Base-by-base conservation (phyloP, 92 coral and sea anemone genomes). In the Bergia puertoricense region DNA sequence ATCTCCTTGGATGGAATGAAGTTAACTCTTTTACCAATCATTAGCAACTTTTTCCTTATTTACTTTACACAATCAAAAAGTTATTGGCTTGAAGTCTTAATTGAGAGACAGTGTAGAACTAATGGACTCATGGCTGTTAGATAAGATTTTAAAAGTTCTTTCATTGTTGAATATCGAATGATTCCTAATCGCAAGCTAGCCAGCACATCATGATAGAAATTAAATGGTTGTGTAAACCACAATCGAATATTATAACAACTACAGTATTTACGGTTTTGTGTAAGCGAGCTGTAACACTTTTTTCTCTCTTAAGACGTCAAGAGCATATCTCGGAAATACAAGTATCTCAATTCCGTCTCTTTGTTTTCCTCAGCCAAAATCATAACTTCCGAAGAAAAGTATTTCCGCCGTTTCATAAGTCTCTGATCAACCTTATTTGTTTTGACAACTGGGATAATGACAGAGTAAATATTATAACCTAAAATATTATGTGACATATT, bases 1-100 rank as follows among this genome's bases (percentile, higher is more conserved):
- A 85, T 89, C 85, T 88, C 91, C 71, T 81, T 89, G 78, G 85
- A 45, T 68, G 79, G 83, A 85, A 89, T 62, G 44, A 89, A 44
- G 86, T 91, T 88, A 91, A 85, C 85, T 69, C 80, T 90, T 89
- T 91, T 89, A 89, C 93, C 93, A 91, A 91, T 91, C 93, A 91
- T 85, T 84, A 71, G 75, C 87, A 84, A 73, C 66, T 84, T 84
- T 79, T 84, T 30, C 20, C 45, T 37, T 84, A 84, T 84, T 84
- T 84, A 69, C 56, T 48, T 82, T 84, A 18, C 54, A 69, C 87
- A 84, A 84, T 84, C 78, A 72, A 72, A 68, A 71, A 72, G 2
- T 71, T 84, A 84, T 84, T 84, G 87, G 79, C 79, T 84, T 84
- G 45, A 71, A 84, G 43, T 50, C 23, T 77, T 84, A 84, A 84